Conservation (phyloP, 2,113 vertebrate species). For the Lamprotornis superbus region DNA sequence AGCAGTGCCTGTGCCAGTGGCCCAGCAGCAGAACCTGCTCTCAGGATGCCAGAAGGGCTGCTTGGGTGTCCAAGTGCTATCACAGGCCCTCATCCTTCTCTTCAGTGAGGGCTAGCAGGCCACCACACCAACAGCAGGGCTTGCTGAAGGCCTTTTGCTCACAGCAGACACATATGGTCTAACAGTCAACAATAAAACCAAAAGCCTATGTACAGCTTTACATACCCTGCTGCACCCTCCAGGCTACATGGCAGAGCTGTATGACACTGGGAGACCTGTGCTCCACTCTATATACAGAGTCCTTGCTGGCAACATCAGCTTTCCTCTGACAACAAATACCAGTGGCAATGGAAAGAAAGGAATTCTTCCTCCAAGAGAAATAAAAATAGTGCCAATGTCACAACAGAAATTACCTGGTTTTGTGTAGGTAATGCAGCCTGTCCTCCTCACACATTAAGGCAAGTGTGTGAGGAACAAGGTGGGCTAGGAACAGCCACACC, state of each 20-base stretch:
- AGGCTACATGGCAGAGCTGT: neutral
- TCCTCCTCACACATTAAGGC: conserved; percentile 1
- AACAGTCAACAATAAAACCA: conserved; percentile 13
- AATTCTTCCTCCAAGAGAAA: neutral
- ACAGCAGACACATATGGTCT: neutral
- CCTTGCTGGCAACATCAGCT: neutral
- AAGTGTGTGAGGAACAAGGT: neutral
- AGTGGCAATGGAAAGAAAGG: neutral
- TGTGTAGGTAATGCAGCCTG: neutral
- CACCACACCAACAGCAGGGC: neutral
- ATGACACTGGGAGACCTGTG: neutral
- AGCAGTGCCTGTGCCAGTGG: neutral
- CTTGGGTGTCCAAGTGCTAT: neutral
- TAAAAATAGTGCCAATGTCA: neutral
- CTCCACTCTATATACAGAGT: neutral
- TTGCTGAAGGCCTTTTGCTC: neutral
- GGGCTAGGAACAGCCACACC: neutral
- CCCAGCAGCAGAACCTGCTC: neutral
- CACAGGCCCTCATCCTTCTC: neutral
- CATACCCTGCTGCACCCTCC: neutral
- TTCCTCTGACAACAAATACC: neutral
- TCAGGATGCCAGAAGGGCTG: neutral
- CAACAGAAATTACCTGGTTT: neutral
- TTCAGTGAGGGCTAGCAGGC: neutral
- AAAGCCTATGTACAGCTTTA: conserved; percentile 12